These are phyloP conservation scores for Odontocerum albicorne DNA, from an alignment of 2,888 invertebrate genomes.

Conservation along the genomic window DNA sequence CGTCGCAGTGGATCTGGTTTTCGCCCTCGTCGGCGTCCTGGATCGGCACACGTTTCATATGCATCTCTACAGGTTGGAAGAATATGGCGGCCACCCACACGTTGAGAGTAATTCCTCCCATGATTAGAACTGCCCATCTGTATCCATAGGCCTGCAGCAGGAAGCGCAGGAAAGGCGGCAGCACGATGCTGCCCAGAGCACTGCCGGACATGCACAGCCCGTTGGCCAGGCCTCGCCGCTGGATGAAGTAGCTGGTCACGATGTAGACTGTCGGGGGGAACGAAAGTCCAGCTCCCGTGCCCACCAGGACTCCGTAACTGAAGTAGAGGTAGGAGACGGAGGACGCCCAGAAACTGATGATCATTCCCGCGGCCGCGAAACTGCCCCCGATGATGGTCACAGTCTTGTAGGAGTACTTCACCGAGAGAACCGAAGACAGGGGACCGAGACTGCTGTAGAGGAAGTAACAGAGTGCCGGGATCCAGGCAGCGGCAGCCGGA, in stretches of 20 bases:
- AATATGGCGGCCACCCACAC: slow-evolving; percentile 83
- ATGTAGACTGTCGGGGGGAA: slow-evolving; percentile 91
- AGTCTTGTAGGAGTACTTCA: slow-evolving; percentile 80
- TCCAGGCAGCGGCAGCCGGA: slow-evolving; percentile 75
- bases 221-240: slow-evolving; percentile 78
- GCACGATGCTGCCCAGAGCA: slow-evolving; percentile 81
- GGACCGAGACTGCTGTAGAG: slow-evolving; percentile 87
- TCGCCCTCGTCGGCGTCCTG: slow-evolving; percentile 41
- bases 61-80: slow-evolving; percentile 82
- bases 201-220: slow-evolving; percentile 88
- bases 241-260: slow-evolving; percentile 83
- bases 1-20: slow-evolving; percentile 38
- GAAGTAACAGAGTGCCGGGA: slow-evolving; percentile 86
- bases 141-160: slow-evolving; percentile 75
- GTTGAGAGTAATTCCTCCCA: slow-evolving; percentile 81
- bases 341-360: slow-evolving; percentile 77
- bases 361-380: slow-evolving; percentile 82
- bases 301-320: slow-evolving; percentile 82
- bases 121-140: slow-evolving; percentile 77
- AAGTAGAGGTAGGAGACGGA: slow-evolving; percentile 79
- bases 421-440: slow-evolving; percentile 79
- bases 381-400: slow-evolving; percentile 83
- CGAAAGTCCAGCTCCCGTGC: slow-evolving; percentile 80
- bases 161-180: slow-evolving; percentile 75
- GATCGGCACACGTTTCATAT: slow-evolving; percentile 68